Evolutionary conservation across 2,888 invertebrate genomes (phyloP).

Genomic region (Mellilla xanthometata): DNA sequence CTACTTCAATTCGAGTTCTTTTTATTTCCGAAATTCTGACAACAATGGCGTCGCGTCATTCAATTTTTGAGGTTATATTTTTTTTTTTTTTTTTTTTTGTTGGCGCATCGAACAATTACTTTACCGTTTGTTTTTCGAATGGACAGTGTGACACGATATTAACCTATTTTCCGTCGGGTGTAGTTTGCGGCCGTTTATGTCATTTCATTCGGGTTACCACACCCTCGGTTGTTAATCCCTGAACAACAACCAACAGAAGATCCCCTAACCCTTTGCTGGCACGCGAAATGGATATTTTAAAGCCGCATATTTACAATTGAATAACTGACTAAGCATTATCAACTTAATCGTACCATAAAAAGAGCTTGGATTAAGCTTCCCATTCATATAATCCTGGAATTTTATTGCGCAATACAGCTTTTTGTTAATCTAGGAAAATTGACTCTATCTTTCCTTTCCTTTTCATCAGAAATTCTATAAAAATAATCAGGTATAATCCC

Average conservation of each 20-base stretch:
- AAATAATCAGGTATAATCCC: no score
- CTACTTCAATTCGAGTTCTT: no score
- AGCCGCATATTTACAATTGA: conserved; percentile 4
- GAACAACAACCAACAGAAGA: conserved; percentile 40
- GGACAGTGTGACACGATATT: conserved; percentile 47
- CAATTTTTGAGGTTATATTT: no score
- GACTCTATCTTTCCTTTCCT: no score
- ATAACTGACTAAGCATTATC: neutral
- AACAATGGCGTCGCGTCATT: no score
- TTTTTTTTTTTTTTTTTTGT: no score
- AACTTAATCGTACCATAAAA: no score
- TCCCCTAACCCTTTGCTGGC: conserved; percentile 25
- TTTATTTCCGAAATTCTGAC: no score
- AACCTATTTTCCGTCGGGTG: conserved; percentile 52
- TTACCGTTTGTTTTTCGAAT: conserved; percentile 40
- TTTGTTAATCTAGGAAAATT: no score
- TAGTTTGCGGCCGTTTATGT: conserved; percentile 39
- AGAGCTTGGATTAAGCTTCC: neutral
- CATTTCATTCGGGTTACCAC: conserved; percentile 43
- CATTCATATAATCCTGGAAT: neutral
- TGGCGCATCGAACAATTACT: no score
- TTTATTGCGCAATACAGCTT: no score
- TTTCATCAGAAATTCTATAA: no score
- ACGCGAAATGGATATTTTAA: conserved; percentile 6
- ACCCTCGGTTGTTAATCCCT: conserved; percentile 33